Evolutionary conservation across 2,113 vertebrate genomes (phyloP).

Genomic region (Climacteris rufus): DNA sequence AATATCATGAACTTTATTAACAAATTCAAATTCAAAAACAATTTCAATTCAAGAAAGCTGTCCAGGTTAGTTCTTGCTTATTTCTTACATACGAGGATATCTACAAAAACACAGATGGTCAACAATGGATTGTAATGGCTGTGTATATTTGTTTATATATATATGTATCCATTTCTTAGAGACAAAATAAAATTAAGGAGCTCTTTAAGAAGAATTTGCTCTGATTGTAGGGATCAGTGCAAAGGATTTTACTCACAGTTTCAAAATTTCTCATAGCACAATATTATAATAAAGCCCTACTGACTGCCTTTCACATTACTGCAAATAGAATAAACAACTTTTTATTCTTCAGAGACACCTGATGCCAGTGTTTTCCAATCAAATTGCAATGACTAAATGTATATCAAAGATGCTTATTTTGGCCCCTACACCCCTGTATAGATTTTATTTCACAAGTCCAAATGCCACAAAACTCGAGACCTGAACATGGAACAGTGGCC

Average conservation of each 20-base stretch:
- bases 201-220: neutral
- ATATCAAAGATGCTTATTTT: conserved; percentile 3
- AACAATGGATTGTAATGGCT: conserved; percentile 16
- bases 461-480: conserved; percentile 34
- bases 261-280: neutral
- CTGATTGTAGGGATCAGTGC: conserved; percentile 28
- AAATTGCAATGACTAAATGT: neutral
- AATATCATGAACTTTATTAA: conserved; percentile 61
- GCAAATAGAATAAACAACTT: neutral
- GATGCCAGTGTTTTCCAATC: neutral
- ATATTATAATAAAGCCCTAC: neutral
- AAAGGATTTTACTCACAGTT: conserved; percentile 31
- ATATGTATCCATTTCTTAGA: conserved; percentile 1
- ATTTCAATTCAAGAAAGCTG: conserved; percentile 55
- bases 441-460: conserved; percentile 32
- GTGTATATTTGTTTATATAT: neutral
- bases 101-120: conserved; percentile 56
- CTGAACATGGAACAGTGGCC: conserved; percentile 41
- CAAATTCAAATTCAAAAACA: conserved; percentile 59
- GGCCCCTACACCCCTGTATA: neutral
- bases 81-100: conserved; percentile 47
- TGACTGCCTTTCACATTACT: neutral
- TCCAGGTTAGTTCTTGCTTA: conserved; percentile 39
- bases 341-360: neutral
- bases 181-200: neutral